phyloP scores from a whole-genome alignment of 2,113 vertebrate genomes.

The Genyomyrus donnyi region DNA sequence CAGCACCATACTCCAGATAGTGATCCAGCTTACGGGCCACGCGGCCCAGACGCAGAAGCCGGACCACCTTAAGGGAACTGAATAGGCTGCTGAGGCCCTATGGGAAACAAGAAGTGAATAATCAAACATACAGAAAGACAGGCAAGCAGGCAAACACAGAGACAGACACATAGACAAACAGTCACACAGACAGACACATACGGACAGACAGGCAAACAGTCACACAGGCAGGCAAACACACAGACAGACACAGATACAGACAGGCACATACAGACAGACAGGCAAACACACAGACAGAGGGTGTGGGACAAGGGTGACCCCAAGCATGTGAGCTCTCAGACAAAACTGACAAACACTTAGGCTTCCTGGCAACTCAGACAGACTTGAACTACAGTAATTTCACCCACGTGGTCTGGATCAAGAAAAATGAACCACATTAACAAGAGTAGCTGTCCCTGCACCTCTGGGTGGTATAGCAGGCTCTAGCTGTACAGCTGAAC shows the following conservation, averaged over 20 bases:
- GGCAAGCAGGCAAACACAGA: background rate
- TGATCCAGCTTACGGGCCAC: constrained; percentile 94
- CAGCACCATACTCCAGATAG: constrained; percentile 91
- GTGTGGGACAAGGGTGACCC: no score
- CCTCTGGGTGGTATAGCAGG: background rate
- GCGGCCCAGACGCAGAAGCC: constrained; percentile 83
- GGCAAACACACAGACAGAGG: background rate
- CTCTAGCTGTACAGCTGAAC: background rate
- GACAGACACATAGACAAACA: background rate
- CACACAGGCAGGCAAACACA: background rate
- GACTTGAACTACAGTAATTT: background rate
- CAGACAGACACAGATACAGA: no score
- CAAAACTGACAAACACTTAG: background rate
- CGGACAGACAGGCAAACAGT: background rate
- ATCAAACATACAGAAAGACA: background rate
- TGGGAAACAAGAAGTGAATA: background rate
- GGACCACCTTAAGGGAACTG: constrained; percentile 94
- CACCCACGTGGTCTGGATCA: background rate
- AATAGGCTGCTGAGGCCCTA: constrained; percentile 96
- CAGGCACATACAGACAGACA: background rate
- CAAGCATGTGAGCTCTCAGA: background rate
- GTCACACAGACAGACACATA: background rate
- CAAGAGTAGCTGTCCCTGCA: background rate
- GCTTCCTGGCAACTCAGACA: background rate
- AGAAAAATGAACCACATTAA: background rate